phyloP scores from a whole-genome alignment of 2,888 invertebrate species.

The Ptychoptera albimana region DNA sequence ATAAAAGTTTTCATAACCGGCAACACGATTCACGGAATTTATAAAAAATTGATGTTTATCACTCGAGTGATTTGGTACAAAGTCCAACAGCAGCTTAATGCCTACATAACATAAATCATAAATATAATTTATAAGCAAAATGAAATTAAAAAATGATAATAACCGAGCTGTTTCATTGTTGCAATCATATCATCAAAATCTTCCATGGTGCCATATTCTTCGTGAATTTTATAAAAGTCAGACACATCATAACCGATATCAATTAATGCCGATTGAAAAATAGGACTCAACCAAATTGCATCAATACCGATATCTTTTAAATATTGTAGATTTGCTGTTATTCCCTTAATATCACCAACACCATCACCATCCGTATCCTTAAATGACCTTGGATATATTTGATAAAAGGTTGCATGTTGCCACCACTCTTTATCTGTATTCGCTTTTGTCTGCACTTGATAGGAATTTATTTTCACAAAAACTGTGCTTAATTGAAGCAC shows the following conservation, averaged over 20 bases:
- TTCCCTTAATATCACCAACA: conserved; percentile 33
- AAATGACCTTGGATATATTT: conserved; percentile 43
- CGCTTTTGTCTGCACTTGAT: too few relatives aligned
- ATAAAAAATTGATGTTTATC: conserved; percentile 69
- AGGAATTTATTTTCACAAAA: too few relatives aligned
- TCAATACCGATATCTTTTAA: conserved; percentile 41
- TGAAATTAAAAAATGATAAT: conserved; percentile 11
- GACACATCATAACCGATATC: conserved; percentile 48
- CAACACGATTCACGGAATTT: conserved; percentile 42
- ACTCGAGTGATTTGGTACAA: conserved; percentile 45
- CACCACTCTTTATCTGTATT: conserved; percentile 10
- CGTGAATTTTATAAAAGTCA: conserved; percentile 37
- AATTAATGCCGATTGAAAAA: conserved; percentile 43
- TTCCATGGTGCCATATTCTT: conserved; percentile 36
- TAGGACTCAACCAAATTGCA: conserved; percentile 54
- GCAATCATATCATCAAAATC: conserved; percentile 33
- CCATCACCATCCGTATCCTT: conserved; percentile 41
- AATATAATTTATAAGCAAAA: too few relatives aligned
- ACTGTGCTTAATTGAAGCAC: too few relatives aligned
- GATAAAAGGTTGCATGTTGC: conserved; percentile 8
- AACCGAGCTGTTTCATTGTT: conserved; percentile 8
- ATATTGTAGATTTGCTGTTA: conserved; percentile 29
- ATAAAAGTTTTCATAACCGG: conserved; percentile 55
- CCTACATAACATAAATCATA: too few relatives aligned
- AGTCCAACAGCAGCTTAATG: conserved; percentile 30